Evolutionary conservation across 2,888 invertebrate species (phyloP), one percentile per base, ranked within the genome.

Genomic region (Diarsia rubi): DNA sequence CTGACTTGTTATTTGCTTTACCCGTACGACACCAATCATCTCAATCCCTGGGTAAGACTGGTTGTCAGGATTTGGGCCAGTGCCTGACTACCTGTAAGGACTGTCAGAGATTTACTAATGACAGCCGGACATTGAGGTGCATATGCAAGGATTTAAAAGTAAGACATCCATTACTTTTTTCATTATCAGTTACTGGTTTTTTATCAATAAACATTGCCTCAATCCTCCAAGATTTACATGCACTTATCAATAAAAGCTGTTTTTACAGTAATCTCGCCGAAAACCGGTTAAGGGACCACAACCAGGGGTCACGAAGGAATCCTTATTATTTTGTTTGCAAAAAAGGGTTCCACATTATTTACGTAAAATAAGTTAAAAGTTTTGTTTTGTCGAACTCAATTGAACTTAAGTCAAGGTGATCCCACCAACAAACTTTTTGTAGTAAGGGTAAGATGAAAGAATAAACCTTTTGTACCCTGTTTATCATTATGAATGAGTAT

Each of bases 401-500:
- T 82, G 79, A 85, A 79, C 71, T 71, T 52, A 9, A 59, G 49
- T 45, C 70, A 83, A 83, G 83, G 86, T 83, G 75, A 78, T 57
- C 59, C 45, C 37, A 12, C 45, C 37, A 12, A 24, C 31, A 31
- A 14, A 59, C 19, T 47, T 65, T 66, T 59, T 52, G 44, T 12
- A 16, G 6, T 16, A 52, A 71, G 37, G 65, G 21, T 37, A 27
- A 27, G 21, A 44, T 52, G 27, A 68, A 24, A 42, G 27, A 68
- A 24, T 31, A 69, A 59, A 49, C 63, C 31, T 49, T 57, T 59
- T 24, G 44, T 69, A 45, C 19, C 37, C 0, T n/a, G 27, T 47
- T 54, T 47, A 68, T 64, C 6, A 8, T 62, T 14, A 14, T 62
- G 3, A n/a, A n/a, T 42, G 21, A 6, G 21, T 62, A 12, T 42